These are phyloP conservation scores for Hirundichthys speculiger DNA, from an alignment of 2,113 vertebrate species.

Conservation along the genomic window DNA sequence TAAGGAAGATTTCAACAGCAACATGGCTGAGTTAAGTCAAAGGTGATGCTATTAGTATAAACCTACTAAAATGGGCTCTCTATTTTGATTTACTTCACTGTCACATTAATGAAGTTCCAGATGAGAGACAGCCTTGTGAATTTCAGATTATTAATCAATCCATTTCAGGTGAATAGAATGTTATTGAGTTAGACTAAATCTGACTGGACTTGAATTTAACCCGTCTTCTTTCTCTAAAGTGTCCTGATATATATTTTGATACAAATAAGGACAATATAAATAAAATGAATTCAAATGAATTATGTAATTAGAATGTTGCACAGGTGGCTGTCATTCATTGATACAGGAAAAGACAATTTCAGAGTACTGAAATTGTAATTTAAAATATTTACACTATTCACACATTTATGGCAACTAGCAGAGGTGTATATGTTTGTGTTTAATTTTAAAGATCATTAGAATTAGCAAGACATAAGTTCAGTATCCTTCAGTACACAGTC, in stretches of 20 bases:
- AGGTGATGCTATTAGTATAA: neutral
- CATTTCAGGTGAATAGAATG: too few species aligned
- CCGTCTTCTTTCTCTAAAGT: too few species aligned
- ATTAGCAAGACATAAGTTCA: neutral
- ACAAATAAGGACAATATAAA: too few species aligned
- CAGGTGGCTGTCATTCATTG: too few species aligned
- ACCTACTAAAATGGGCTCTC: neutral
- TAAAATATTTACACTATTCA: neutral
- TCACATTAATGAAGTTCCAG: neutral
- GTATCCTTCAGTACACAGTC: neutral
- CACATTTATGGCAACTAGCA: neutral
- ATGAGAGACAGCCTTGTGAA: neutral
- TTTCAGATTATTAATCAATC: too few species aligned
- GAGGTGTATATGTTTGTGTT: neutral
- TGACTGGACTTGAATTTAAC: too few species aligned
- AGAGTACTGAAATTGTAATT: neutral
- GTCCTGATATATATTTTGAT: too few species aligned
- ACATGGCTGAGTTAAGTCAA: slow-evolving; percentile 1
- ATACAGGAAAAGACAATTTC: neutral
- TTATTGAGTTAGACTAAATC: too few species aligned
- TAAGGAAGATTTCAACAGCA: neutral
- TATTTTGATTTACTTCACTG: neutral
- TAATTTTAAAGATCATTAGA: neutral
- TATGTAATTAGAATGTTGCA: too few species aligned
- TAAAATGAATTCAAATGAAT: too few species aligned